Evolutionary conservation across 2,797 vertebrate genomes (phyloP).

Genomic region (Petrocephalus schoutedeni): DNA sequence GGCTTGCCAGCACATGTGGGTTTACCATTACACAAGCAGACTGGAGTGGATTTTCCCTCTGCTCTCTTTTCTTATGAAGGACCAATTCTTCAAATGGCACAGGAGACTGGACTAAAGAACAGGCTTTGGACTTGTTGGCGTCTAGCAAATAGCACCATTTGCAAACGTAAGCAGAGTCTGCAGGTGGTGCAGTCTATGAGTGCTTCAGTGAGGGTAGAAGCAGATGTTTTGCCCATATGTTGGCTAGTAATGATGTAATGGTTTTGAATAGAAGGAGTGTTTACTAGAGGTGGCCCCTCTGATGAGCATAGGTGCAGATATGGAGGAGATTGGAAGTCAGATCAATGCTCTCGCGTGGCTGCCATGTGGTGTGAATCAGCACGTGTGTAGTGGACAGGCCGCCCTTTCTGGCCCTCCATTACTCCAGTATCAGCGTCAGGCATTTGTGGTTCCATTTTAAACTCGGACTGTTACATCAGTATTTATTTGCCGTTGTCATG

Average conservation of each 20-base stretch:
- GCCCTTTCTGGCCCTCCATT: not conserved
- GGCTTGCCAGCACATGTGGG: not conserved
- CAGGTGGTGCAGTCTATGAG: not conserved
- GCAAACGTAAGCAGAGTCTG: not conserved
- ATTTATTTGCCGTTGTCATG: constrained; percentile 15
- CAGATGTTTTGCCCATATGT: not conserved
- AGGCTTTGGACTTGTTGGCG: not conserved
- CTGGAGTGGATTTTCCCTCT: not conserved
- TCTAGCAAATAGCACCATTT: not conserved
- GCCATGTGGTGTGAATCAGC: not conserved
- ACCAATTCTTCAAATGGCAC: not conserved
- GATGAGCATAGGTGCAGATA: not conserved
- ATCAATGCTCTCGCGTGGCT: not conserved
- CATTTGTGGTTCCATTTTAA: not conserved
- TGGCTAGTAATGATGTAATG: not conserved
- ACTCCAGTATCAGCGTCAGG: not conserved
- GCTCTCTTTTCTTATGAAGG: not conserved
- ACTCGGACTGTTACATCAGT: not conserved
- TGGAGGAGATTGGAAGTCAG: not conserved
- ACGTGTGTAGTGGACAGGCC: not conserved
- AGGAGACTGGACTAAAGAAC: not conserved
- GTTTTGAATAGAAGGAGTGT: not conserved
- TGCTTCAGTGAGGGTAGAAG: not conserved
- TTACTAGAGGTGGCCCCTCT: not conserved
- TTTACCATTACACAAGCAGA: not conserved